Evolutionary conservation across 2,113 vertebrate species (phyloP), one percentile per base, ranked within the genome.

Genomic region (Melanotaenia duboulayi): DNA sequence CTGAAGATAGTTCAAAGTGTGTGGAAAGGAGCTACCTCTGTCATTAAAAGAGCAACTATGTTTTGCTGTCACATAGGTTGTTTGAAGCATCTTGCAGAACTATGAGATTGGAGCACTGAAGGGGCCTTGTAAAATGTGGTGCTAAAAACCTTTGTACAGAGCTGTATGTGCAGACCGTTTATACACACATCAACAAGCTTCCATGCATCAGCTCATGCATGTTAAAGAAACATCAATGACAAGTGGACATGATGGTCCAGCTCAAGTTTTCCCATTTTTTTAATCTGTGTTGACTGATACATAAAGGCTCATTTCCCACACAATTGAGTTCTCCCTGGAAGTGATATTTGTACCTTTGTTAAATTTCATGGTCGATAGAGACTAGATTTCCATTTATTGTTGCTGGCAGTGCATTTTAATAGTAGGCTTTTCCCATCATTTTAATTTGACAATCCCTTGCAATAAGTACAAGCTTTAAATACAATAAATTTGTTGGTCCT

Each of bases 251-350:
- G n/a, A 48, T 46, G 50, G 52, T 28, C 50, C 25, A 23, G 22
- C 25, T 48, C 23, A 10, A 40, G 60, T n/a, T n/a, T n/a, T 28
- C 28, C 6, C 28, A 28, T 28, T 28, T 28, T 4, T 28, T 6
- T 28, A 6, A 28, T 28, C 28, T 4, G 28, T 28, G 28, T n/a
- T 48, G 44, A 17, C 44, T 48, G 44, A 48, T n/a, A 48, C 44
- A n/a, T 48, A 7, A 42, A 55, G 65, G 52, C 59, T 67, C 73
- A 62, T 80, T 71, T 79, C 46, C 61, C 65, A 48, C 82, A 88
- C 85, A 85, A 90, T 85, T 81, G 82, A 82, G 22, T 55, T 40
- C 9, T 67, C 58, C 16, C 13, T 56, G 39, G 35, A 64, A 81
- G 60, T 67, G 11, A 71, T 71, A 35, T 55, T 42, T 65, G 23